Percentiles rank a stretch among this genome's conserved stretches.
Evolutionary conservation across 2,113 vertebrate species (phyloP).

Genomic region (Chinchilla lanigera): DNA sequence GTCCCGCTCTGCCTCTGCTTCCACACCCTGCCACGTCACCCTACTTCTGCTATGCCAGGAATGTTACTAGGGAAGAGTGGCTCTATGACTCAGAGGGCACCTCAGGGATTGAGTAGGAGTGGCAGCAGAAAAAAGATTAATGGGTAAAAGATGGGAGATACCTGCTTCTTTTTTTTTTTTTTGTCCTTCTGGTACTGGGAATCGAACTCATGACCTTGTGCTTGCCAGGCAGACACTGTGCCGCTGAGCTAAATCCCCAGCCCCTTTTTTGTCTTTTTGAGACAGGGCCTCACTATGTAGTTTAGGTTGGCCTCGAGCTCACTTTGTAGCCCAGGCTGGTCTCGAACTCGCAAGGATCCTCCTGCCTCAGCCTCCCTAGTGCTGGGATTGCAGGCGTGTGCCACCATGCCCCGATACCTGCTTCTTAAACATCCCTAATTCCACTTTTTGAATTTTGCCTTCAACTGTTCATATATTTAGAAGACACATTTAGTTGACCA

Average conservation of each 20-base stretch:
- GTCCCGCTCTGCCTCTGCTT: constrained; percentile 37
- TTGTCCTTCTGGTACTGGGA: too few species aligned
- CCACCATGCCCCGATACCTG: too few species aligned
- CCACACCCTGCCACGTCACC: constrained; percentile 74
- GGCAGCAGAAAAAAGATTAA: not conserved
- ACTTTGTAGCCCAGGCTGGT: too few species aligned
- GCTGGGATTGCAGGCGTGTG: too few species aligned
- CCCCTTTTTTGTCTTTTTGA: too few species aligned
- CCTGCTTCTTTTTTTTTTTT: not conserved
- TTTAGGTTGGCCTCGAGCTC: too few species aligned
- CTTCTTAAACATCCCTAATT: not conserved
- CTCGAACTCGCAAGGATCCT: too few species aligned
- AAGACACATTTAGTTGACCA: not conserved
- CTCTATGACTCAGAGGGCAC: constrained; percentile 58
- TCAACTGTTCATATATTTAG: constrained; percentile 24
- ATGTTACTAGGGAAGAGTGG: constrained; percentile 62
- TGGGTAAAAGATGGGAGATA: not conserved
- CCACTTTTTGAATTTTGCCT: constrained; percentile 44
- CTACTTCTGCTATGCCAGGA: constrained; percentile 73
- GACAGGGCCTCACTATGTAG: too few species aligned
- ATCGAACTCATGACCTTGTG: too few species aligned
- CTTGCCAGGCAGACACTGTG: too few species aligned
- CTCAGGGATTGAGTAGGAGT: not conserved
- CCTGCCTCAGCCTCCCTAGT: too few species aligned
- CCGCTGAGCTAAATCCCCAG: too few species aligned